Evolutionary conservation across 2,113 vertebrate genomes (phyloP).

Genomic region (Morphnarchus princeps): DNA sequence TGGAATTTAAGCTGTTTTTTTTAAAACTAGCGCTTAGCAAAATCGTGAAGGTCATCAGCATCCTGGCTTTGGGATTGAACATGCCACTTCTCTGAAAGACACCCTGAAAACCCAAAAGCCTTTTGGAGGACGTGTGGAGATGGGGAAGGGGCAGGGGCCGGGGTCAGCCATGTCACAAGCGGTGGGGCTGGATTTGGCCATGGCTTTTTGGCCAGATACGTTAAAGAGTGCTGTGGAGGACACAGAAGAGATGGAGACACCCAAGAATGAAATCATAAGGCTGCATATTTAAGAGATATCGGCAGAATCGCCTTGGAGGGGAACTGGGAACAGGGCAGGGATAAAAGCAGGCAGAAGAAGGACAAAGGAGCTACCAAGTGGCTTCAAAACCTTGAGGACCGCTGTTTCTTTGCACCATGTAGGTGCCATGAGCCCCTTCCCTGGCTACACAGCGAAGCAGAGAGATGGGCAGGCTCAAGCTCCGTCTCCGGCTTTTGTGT

Average conservation of each 20-base stretch:
- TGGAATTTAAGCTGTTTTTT: background rate
- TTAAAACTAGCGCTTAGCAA: background rate
- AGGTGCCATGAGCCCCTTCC: background rate
- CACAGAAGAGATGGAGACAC: background rate
- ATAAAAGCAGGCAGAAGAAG: background rate
- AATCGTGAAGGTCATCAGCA: background rate
- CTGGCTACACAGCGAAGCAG: rapidly evolving
- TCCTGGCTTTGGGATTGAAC: background rate
- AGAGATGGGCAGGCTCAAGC: background rate
- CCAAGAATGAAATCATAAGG: background rate
- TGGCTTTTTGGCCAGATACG: background rate
- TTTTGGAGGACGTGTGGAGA: background rate
- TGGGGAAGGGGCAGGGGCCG: background rate
- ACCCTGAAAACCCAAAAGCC: background rate
- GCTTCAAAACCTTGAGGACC: background rate
- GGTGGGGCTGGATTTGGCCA: background rate
- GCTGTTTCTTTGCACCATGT: background rate
- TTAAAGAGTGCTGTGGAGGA: background rate
- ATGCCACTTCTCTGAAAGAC: background rate
- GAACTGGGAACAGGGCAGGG: background rate
- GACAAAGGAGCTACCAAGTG: background rate
- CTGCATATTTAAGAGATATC: background rate
- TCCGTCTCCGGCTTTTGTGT: background rate
- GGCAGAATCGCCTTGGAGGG: background rate
- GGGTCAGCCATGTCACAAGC: background rate